Conservation (phyloP, 2,113 vertebrate genomes). For the Piprites chloris region DNA sequence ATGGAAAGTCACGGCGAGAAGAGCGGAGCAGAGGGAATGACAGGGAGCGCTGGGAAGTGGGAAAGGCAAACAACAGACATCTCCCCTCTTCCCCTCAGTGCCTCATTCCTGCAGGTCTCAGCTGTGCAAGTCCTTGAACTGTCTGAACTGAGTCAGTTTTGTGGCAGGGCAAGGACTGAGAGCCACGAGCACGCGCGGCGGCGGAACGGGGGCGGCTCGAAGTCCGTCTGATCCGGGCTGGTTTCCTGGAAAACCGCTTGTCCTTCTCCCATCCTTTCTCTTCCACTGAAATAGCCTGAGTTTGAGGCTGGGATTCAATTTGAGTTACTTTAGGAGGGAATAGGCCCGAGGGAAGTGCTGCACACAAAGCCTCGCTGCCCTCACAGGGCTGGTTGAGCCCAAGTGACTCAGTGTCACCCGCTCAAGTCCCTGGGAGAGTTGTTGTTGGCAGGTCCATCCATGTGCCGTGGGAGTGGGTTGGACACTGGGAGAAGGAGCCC, state of each 20-base stretch:
- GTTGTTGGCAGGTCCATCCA: neutral
- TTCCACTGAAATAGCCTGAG: neutral
- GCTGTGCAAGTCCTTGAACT: neutral
- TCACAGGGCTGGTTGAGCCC: neutral
- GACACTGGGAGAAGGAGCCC: rapidly evolving
- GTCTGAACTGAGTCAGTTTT: neutral
- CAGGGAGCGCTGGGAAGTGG: neutral
- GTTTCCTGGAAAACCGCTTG: neutral
- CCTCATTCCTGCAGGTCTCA: neutral
- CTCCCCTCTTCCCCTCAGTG: neutral
- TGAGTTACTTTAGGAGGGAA: neutral
- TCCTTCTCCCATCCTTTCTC: neutral
- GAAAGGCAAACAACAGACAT: rapidly evolving
- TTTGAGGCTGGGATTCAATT: neutral
- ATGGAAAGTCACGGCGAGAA: rapidly evolving
- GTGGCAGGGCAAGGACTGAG: rapidly evolving
- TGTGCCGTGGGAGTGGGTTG: rapidly evolving
- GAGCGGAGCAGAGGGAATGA: neutral
- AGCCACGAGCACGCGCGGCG: neutral
- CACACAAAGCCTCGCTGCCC: neutral
- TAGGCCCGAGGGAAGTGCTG: neutral
- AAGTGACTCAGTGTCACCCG: neutral
- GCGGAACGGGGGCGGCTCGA: neutral
- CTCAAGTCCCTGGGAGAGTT: neutral
- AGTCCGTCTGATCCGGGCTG: rapidly evolving